Evolutionary conservation across 2,888 invertebrate genomes (phyloP).

Genomic region (Tachina lurida): DNA sequence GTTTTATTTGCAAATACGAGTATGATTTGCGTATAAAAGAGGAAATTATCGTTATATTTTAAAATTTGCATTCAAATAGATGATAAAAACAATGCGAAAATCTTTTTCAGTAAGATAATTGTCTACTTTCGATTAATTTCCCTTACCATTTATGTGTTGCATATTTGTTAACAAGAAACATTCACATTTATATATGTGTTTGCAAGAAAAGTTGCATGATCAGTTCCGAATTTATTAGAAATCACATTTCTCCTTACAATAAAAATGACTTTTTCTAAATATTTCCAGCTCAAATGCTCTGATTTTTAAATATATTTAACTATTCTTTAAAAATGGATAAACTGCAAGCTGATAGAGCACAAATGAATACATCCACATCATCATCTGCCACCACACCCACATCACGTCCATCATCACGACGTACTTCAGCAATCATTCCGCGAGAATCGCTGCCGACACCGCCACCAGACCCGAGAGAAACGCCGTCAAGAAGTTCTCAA

Average conservation of each 20-base stretch:
- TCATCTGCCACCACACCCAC: constrained; percentile 61
- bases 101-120: too few relatives aligned
- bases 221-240: background rate
- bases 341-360: constrained; percentile 54
- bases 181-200: too few relatives aligned
- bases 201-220: too few relatives aligned
- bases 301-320: background rate
- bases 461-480: constrained; percentile 77
- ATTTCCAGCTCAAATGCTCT: constrained; percentile 44
- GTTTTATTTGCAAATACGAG: too few relatives aligned
- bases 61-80: too few relatives aligned
- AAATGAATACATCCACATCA: constrained; percentile 67
- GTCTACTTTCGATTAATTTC: too few relatives aligned
- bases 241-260: background rate
- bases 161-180: too few relatives aligned
- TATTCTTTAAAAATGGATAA: constrained; percentile 57
- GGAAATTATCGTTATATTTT: too few relatives aligned
- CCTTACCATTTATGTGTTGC: too few relatives aligned
- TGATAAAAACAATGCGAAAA: too few relatives aligned
- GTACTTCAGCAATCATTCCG: constrained; percentile 69
- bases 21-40: too few relatives aligned
- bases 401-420: constrained; percentile 70
- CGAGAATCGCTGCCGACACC: constrained; percentile 78
- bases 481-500: constrained; percentile 43
- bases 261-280: background rate